Evolutionary conservation across 2,113 vertebrate genomes (phyloP), one percentile per base, ranked within the genome.

Genomic region (Holacanthus passer): DNA sequence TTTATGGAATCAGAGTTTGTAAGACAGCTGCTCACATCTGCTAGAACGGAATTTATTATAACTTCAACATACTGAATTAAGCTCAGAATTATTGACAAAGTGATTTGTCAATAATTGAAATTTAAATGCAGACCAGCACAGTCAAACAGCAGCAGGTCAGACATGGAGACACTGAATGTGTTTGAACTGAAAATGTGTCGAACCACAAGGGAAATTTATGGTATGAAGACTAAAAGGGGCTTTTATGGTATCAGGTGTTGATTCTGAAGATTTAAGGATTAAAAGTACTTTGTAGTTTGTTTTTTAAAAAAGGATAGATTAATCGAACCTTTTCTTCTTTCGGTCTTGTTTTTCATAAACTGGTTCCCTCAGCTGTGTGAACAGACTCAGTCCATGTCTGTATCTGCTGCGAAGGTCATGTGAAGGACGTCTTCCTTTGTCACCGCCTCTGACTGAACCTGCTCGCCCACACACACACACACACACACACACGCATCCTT

Each of bases 321-420:
- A 16, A 22, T 22, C 6, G 14, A 32, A 24, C 10, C 1, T 35
- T 53, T 17, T n/a, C 5, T 48, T 8, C 2, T 41, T 53, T 17
- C 3, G 22, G 1, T 65, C 24, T 52, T 65, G 12, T 35, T 35
- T 55, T 37, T 6, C 32, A 13, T 41, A 20, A 66, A 56, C n/a
- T 10, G 74, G 24, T 11, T 35, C 50, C 41, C 32, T 73, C 22
- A 3, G 10, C 65, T 1, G 39, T 27, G 69, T 11, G 37, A 72
- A 37, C 31, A 59, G 17, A 16, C 59, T 77, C 43, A 10, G 19
- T 43, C 14, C 41, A 14, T 32, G 70, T 64, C 43, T 64, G 37
- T 10, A 43, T 84, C 60, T 29, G 64, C 73, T 27, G n/a, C 81
- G 78, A 88, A 91, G 89, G 89, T 90, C 89, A 89, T 45, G n/a